These are phyloP conservation scores for Conus betulinus DNA, from an alignment of 1,140 invertebrate genomes.

Conservation along the genomic window DNA sequence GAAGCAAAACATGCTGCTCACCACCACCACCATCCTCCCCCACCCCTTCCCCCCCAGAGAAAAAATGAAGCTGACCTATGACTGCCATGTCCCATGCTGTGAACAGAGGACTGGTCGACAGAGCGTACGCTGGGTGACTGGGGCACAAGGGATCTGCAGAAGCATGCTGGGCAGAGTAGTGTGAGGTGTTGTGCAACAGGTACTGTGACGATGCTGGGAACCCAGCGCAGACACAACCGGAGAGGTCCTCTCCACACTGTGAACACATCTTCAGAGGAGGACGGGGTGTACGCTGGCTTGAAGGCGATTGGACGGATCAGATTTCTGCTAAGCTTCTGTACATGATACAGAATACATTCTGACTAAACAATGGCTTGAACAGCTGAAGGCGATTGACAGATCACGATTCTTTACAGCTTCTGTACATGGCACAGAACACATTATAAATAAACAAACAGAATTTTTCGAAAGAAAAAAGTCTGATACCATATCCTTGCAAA, in stretches of 20 bases:
- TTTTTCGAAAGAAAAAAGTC: no score
- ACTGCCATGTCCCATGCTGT: not conserved
- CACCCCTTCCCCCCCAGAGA: not conserved
- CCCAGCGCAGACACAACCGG: constrained; percentile 52
- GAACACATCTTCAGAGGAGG: constrained; percentile 43
- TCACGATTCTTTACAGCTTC: no score
- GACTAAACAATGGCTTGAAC: no score
- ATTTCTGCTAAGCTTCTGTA: constrained; percentile 78
- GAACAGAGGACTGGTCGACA: not conserved
- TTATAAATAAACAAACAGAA: no score
- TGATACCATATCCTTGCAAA: no score
- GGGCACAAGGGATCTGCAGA: not conserved
- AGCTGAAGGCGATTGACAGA: no score
- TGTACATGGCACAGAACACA: no score
- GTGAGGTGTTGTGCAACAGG: constrained; percentile 18
- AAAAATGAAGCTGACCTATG: not conserved
- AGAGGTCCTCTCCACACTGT: constrained; percentile 58
- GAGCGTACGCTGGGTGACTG: constrained; percentile 1
- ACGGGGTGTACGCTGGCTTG: constrained; percentile 79
- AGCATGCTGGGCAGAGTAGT: not conserved
- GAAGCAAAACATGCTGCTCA: not conserved
- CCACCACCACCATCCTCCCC: not conserved
- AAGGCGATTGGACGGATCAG: constrained; percentile 86
- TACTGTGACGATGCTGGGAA: constrained; percentile 47
- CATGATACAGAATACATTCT: constrained; percentile 1